Evolutionary conservation across 2,113 vertebrate species (phyloP).

Genomic region (Clarias batrachus): DNA sequence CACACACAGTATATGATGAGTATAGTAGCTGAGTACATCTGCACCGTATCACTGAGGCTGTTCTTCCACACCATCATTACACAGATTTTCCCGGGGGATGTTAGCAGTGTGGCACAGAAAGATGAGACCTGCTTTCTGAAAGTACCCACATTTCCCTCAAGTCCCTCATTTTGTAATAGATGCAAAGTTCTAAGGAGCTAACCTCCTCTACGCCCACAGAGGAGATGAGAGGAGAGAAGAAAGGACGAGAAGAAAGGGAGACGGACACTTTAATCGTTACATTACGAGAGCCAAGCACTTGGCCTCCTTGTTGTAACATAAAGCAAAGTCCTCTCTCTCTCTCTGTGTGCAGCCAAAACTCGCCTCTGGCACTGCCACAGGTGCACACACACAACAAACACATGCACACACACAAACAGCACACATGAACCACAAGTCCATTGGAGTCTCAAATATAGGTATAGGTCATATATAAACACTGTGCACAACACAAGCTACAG

Average conservation of each 20-base stretch:
- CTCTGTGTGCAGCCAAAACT: conserved; percentile 11
- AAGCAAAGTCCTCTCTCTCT: conserved; percentile 5
- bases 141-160: background rate
- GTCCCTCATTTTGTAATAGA: conserved; percentile 6
- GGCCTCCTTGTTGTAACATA: conserved; percentile 13
- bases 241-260: background rate
- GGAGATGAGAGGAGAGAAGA: background rate
- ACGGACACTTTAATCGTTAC: conserved; percentile 28
- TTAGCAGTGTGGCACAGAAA: conserved; percentile 30
- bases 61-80: conserved; percentile 29
- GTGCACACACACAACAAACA: background rate
- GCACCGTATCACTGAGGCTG: background rate
- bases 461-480: background rate
- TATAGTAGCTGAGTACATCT: background rate
- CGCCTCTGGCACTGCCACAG: background rate
- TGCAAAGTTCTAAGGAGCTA: conserved; percentile 34
- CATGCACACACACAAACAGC: background rate
- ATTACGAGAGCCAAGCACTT: conserved; percentile 28
- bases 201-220: conserved; percentile 10
- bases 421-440: background rate
- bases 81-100: conserved; percentile 27
- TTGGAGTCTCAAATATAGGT: background rate
- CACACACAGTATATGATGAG: background rate
- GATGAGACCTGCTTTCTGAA: conserved; percentile 25
- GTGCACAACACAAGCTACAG: background rate